Evolutionary conservation across 2,113 vertebrate species (phyloP), one percentile per base, ranked within the genome.

Genomic region (Psettodes erumei): DNA sequence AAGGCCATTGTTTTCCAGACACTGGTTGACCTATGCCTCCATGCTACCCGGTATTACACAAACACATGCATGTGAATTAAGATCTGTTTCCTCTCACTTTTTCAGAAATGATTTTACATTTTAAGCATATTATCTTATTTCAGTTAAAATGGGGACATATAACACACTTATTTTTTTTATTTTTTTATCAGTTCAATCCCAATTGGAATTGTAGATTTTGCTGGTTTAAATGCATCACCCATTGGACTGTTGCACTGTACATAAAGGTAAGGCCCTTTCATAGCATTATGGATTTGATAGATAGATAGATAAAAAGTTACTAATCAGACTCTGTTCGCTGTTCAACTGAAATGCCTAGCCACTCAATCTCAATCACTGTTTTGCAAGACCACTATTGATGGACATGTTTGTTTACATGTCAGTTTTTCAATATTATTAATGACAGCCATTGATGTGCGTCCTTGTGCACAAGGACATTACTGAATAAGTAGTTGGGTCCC

Each of bases 11-110:
- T 80, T 58, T 70, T 70, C 45, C 72, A 74, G 40, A 78, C 74
- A 60, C 65, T 28, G 74, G 68, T 80, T 89, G 88, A 90, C 88
- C 81, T 89, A 89, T 89, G 28, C 58, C 42, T 71, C 5, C 35
- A 4, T 71, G 54, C 85, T 72, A 23, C 7, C 21, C 45, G 60
- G 47, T 72, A 50, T 37, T 32, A 37, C 30, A 66, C 27, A 56
- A 74, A 86, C 42, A 23, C 19, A 47, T 59, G 55, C 75, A 77
- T 76, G 64, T 56, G 55, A 51, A 77, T 76, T 71, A 30, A 76
- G 15, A 21, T 40, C 18, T 19, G 21, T 23, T 58, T 7, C n/a
- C 6, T 51, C 21, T 37, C 18, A 21, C 4, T 5, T 8, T 59
- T 51, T 19, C 19, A n/a, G 47, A 48, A 4, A 74, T 32, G 19